Conservation (phyloP, 2,888 invertebrate genomes). For the Scaeva pyrastri region DNA sequence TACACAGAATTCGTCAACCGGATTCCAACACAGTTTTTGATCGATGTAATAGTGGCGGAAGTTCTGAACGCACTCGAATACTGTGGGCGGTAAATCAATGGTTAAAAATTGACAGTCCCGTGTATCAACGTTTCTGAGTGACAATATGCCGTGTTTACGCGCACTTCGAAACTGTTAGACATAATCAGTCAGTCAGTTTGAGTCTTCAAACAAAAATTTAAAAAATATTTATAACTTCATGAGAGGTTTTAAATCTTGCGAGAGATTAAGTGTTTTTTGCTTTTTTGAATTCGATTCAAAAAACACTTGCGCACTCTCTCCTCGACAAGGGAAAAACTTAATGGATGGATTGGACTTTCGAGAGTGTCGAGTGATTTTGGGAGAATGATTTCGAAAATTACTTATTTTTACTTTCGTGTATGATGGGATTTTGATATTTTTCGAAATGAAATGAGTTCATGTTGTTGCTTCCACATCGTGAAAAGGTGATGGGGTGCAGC, state of each 20-base stretch:
- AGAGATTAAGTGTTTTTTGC: constrained; percentile 40
- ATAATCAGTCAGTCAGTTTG: constrained; percentile 49
- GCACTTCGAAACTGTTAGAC: constrained; percentile 45
- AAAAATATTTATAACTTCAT: constrained; percentile 30
- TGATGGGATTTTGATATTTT: neutral
- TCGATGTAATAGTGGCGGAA: neutral
- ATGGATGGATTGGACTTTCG: constrained; percentile 7
- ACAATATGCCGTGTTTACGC: constrained; percentile 51
- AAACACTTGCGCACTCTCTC: constrained; percentile 23
- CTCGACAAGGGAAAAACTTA: neutral
- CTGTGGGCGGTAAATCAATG: constrained; percentile 34
- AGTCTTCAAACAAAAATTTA: constrained; percentile 21
- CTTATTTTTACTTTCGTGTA: neutral
- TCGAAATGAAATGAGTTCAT: neutral
- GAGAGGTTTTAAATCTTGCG: constrained; percentile 26
- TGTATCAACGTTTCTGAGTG: constrained; percentile 44
- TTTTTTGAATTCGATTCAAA: neutral
- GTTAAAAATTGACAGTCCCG: constrained; percentile 31
- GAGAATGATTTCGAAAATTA: constrained; percentile 12
- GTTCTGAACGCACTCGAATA: constrained; percentile 9
- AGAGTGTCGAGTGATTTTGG: constrained; percentile 22
- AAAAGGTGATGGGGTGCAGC: neutral
- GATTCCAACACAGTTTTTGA: constrained; percentile 22
- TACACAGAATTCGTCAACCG: neutral
- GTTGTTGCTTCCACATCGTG: neutral